Conservation (phyloP, 2,113 vertebrate species). For the Caloenas nicobarica region DNA sequence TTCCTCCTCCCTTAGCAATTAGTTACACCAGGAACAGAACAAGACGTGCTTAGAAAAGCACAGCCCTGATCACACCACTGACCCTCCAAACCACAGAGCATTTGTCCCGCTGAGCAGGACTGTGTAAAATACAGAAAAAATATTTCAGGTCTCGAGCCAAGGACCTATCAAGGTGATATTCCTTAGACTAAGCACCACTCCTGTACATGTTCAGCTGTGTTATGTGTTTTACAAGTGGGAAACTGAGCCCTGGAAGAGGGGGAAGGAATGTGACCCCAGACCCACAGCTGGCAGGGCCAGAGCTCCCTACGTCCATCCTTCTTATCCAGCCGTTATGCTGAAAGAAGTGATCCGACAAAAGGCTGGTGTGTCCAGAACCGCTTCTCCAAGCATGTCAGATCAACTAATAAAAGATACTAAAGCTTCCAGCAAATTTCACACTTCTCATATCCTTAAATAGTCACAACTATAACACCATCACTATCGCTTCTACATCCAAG, state of each 20-base stretch:
- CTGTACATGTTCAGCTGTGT: background rate
- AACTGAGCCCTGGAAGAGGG: background rate
- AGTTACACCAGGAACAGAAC: background rate
- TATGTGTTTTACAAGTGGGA: background rate
- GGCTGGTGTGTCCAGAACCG: background rate
- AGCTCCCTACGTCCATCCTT: background rate
- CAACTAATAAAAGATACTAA: background rate
- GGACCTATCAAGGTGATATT: background rate
- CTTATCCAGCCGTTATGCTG: background rate
- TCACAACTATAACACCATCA: fast-evolving
- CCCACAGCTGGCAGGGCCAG: background rate
- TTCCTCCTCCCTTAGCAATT: background rate
- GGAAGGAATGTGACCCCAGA: background rate
- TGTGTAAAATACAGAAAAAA: background rate
- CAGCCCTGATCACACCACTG: background rate
- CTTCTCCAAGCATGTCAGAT: background rate
- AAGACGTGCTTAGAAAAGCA: background rate
- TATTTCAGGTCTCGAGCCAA: background rate
- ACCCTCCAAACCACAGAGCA: background rate
- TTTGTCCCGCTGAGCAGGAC: background rate
- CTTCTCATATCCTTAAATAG: background rate
- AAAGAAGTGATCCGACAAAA: background rate
- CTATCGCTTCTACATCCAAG: background rate
- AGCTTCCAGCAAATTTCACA: background rate
- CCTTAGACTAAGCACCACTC: background rate